A percentile compares a stretch with the other conserved stretches of the same genome.
Conservation (phyloP, 2,888 invertebrate genomes). For the Hypena proboscidalis region DNA sequence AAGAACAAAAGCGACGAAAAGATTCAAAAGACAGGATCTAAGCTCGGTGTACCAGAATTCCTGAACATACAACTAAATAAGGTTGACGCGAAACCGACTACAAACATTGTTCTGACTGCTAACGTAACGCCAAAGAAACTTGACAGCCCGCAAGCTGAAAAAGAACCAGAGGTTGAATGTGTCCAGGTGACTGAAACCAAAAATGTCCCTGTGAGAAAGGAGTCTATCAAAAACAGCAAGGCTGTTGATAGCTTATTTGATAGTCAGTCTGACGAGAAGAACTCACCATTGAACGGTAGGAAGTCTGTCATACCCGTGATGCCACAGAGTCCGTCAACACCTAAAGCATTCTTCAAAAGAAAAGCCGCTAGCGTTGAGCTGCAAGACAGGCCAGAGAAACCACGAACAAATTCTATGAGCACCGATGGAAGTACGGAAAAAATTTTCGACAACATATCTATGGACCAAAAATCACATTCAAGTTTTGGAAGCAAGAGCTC, state of each 20-base stretch:
- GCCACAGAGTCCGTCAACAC: conserved; percentile 71
- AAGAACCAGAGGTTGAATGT: conserved; percentile 56
- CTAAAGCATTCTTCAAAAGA: conserved; percentile 81
- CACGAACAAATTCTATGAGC: conserved; percentile 70
- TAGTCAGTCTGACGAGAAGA: conserved; percentile 56
- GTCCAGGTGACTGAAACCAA: conserved; percentile 58
- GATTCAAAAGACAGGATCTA: conserved; percentile 58
- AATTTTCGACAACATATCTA: conserved; percentile 77
- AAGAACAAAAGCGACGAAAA: conserved; percentile 76
- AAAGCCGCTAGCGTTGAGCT: conserved; percentile 84
- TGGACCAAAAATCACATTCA: conserved; percentile 77
- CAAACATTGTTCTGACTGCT: conserved; percentile 88
- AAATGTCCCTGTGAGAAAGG: conserved; percentile 54
- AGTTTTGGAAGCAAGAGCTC: conserved; percentile 81
- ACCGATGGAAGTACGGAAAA: conserved; percentile 77
- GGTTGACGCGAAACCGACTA: conserved; percentile 87
- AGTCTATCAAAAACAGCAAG: conserved; percentile 55
- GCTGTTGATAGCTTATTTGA: conserved; percentile 55
- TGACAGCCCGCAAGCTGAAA: conserved; percentile 67
- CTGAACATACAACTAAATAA: conserved; percentile 89
- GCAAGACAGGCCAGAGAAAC: conserved; percentile 74
- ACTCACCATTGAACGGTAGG: conserved; percentile 53
- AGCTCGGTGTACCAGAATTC: conserved; percentile 87
- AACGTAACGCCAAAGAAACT: conserved; percentile 82
- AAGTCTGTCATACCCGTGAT: conserved; percentile 50